A percentile compares a stretch with the other conserved stretches of the same genome.
These are phyloP conservation scores for Gnathonemus echidnorhynchus DNA, from an alignment of 2,113 vertebrate species.

Conservation along the genomic window DNA sequence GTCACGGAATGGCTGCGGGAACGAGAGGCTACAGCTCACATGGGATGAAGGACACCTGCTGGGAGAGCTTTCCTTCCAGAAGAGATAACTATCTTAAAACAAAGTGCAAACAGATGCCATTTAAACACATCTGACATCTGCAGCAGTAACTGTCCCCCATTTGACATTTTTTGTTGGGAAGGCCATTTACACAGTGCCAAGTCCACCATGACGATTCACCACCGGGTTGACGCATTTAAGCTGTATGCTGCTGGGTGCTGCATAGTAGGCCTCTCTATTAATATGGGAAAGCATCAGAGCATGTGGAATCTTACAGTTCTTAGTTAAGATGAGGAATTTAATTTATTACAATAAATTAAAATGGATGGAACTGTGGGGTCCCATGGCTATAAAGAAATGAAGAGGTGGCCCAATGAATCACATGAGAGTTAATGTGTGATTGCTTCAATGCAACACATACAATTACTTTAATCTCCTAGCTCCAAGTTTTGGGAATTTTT, in stretches of 20 bases:
- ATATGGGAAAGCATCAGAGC: not conserved
- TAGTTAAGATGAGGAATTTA: not conserved
- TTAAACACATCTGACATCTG: not conserved
- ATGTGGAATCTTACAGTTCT: not conserved
- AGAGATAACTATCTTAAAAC: not conserved
- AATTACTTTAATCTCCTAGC: not conserved
- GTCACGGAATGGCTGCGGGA: constrained; percentile 21
- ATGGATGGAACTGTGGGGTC: not conserved
- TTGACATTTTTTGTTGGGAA: not conserved
- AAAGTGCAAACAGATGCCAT: not conserved
- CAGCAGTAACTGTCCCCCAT: not conserved
- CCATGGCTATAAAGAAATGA: not conserved
- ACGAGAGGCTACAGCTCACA: not conserved
- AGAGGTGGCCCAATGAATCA: not conserved
- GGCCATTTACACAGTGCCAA: not conserved
- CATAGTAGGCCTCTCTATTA: not conserved
- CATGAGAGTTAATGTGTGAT: not conserved
- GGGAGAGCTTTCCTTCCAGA: not conserved
- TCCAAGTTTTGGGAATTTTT: not conserved
- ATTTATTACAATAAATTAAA: not conserved
- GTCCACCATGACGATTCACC: not conserved
- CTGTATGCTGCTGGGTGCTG: not conserved
- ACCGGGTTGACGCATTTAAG: not conserved
- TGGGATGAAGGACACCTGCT: not conserved
- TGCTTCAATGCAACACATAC: not conserved